phyloP scores from a whole-genome alignment of 2,113 vertebrate species.

The Hippocampus abdominalis region DNA sequence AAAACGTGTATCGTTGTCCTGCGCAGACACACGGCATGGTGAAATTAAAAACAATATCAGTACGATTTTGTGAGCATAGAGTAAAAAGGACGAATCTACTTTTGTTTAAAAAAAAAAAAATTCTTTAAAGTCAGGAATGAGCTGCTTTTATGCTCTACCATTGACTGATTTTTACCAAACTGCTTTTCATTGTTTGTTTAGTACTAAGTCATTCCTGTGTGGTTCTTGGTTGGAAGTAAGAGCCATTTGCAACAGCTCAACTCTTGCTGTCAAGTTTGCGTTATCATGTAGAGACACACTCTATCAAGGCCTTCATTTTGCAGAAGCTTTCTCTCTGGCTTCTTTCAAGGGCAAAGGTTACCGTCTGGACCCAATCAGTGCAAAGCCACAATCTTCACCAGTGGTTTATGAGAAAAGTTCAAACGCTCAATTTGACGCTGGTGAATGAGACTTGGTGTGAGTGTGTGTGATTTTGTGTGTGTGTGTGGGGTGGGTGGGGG shows the following conservation, averaged over 20 bases:
- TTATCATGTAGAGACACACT: conserved; percentile 36
- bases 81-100: too few relatives aligned
- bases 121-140: not conserved
- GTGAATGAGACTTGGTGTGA: not conserved
- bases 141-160: not conserved
- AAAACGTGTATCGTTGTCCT: too few relatives aligned
- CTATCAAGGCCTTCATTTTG: conserved; percentile 26
- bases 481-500: not conserved
- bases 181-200: conserved; percentile 2
- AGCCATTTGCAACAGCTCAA: conserved; percentile 5
- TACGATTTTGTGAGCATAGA: too few relatives aligned
- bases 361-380: conserved; percentile 33
- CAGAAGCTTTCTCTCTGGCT: conserved; percentile 32
- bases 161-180: conserved; percentile 3
- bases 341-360: conserved; percentile 30
- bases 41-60: too few relatives aligned
- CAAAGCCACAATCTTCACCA: conserved; percentile 34
- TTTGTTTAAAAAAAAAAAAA: too few relatives aligned
- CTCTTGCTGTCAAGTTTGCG: conserved; percentile 9
- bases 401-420: conserved; percentile 9
- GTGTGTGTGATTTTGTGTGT: too few relatives aligned
- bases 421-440: not conserved
- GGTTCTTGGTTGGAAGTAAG: conserved; percentile 19
- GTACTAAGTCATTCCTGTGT: not conserved
- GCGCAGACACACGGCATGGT: too few relatives aligned